These are phyloP conservation scores for Mastomys coucha DNA, from an alignment of 2,113 vertebrate genomes.

Conservation along the genomic window DNA sequence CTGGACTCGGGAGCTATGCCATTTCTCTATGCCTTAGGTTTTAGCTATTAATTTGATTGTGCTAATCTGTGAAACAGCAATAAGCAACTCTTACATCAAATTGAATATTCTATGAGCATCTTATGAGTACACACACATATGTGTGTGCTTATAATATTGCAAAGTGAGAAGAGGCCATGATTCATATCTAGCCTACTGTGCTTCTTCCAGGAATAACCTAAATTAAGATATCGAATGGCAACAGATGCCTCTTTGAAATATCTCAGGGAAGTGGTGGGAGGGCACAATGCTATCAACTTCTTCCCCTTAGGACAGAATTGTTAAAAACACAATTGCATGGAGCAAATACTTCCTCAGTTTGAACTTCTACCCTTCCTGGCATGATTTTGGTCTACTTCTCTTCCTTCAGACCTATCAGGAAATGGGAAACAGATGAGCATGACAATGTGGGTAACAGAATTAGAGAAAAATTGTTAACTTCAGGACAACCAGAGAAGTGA, in stretches of 20 bases:
- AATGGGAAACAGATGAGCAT: not conserved
- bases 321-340: not conserved
- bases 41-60: not conserved
- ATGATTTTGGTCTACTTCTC: not conserved
- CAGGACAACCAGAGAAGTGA: not conserved
- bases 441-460: not conserved
- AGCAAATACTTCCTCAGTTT: conserved; percentile 14
- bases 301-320: not conserved
- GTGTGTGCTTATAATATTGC: not conserved
- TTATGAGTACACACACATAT: not conserved
- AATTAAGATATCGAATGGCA: not conserved
- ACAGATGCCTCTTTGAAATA: conserved; percentile 3
- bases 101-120: not conserved
- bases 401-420: not conserved
- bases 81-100: not conserved
- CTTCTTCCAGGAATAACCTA: conserved; percentile 4
- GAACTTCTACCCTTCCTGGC: not conserved
- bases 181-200: not conserved
- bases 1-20: not conserved
- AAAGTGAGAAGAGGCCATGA: not conserved
- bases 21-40: not conserved
- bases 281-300: not conserved
- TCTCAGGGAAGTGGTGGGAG: not conserved
- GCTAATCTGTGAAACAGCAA: not conserved
- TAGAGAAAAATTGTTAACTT: not conserved